Conservation (phyloP, 2,113 vertebrate species). For the Raja brachyura region DNA sequence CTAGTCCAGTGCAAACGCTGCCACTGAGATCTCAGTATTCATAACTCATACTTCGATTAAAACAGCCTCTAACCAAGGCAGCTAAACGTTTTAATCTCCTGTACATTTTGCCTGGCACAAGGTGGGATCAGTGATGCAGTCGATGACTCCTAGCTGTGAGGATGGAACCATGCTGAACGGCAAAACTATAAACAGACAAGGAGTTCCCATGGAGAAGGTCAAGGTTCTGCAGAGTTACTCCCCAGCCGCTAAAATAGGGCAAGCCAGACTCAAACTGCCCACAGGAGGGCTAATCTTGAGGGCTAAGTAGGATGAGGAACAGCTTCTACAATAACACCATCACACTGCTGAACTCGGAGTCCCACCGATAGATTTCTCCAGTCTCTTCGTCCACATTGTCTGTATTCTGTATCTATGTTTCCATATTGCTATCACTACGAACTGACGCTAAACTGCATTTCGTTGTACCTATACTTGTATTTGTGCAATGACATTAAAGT, state of each 20-base stretch:
- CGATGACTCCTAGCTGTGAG: slow-evolving; percentile 15
- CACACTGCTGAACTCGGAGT: too few species aligned
- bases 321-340: too few species aligned
- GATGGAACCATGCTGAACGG: slow-evolving; percentile 15
- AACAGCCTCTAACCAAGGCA: neutral
- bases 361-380: too few species aligned
- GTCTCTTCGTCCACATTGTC: too few species aligned
- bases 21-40: neutral
- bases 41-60: neutral
- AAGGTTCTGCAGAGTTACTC: neutral
- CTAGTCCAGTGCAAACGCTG: too few species aligned
- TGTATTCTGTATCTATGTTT: too few species aligned
- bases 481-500: too few species aligned
- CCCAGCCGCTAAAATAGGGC: neutral
- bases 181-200: neutral
- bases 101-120: slow-evolving; percentile 4
- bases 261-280: neutral
- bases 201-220: slow-evolving; percentile 20
- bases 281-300: slow-evolving; percentile 4
- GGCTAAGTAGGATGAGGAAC: too few species aligned
- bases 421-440: too few species aligned
- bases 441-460: too few species aligned
- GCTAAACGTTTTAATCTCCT: neutral
- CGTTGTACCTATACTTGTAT: too few species aligned
- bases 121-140: neutral